A percentile compares a stretch with the other conserved stretches of the same genome.
phyloP scores from a whole-genome alignment of 2,888 invertebrate species.

The Ichneumoninae sp. region DNA sequence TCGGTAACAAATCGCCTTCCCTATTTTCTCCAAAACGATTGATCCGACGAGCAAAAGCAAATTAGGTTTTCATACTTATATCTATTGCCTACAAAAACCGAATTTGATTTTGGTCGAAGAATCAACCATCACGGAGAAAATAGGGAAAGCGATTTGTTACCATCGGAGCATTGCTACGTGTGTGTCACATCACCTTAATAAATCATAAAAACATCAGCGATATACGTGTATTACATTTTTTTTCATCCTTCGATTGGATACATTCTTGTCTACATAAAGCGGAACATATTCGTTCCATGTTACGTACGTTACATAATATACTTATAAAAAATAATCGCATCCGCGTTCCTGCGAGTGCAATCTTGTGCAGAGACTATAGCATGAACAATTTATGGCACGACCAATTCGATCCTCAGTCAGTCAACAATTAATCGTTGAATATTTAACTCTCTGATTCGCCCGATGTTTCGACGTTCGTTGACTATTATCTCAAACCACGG shows the following conservation, averaged over 20 bases:
- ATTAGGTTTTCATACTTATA: too few species aligned
- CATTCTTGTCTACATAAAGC: neutral
- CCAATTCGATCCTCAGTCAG: neutral
- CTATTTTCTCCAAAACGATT: too few species aligned
- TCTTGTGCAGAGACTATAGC: neutral
- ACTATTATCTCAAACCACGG: slow-evolving; percentile 24
- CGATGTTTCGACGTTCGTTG: neutral
- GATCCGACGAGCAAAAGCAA: too few species aligned
- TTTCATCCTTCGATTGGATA: neutral
- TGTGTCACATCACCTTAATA: too few species aligned
- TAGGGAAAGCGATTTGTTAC: too few species aligned
- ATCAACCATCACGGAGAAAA: too few species aligned
- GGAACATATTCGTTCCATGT: neutral
- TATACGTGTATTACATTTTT: neutral
- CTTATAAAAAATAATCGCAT: slow-evolving; percentile 29
- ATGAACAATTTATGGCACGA: neutral
- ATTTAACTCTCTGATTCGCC: neutral
- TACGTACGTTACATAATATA: neutral
- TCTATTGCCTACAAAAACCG: too few species aligned
- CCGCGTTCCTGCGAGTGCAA: neutral
- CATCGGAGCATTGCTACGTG: too few species aligned
- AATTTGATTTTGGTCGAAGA: too few species aligned
- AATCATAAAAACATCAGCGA: neutral
- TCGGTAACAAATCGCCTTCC: too few species aligned
- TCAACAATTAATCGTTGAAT: neutral